Conservation (phyloP, 1,140 invertebrate genomes). For the Drosophila sp. region DNA sequence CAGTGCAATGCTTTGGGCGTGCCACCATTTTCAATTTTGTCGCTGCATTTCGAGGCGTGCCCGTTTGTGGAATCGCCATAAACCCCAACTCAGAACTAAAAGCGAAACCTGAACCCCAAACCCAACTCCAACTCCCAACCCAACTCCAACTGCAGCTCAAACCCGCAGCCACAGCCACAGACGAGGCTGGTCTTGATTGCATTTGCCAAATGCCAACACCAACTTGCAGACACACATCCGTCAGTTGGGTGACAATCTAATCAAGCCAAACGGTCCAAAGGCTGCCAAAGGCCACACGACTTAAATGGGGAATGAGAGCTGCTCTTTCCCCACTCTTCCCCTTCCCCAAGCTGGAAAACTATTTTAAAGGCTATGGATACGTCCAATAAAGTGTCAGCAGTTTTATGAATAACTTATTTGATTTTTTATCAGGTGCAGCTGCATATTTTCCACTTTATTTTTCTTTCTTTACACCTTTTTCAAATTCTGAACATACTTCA, state of each 20-base stretch:
- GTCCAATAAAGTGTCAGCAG: constrained; percentile 21
- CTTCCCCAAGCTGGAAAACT: neutral
- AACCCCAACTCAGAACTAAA: constrained; percentile 24
- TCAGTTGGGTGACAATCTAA: constrained; percentile 50
- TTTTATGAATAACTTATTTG: constrained; percentile 9
- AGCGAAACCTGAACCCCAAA: neutral
- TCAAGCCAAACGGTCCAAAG: constrained; percentile 27
- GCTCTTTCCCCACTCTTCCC: neutral
- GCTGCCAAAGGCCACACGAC: neutral
- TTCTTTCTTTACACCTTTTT: neutral
- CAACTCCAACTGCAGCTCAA: neutral
- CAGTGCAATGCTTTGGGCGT: constrained; percentile 22
- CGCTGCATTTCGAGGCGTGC: constrained; percentile 42
- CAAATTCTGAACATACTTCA: neutral
- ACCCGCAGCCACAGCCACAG: constrained; percentile 10
- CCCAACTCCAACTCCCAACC: neutral
- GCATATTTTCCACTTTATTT: neutral
- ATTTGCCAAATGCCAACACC: constrained; percentile 68
- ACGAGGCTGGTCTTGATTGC: constrained; percentile 73
- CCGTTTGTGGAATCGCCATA: neutral
- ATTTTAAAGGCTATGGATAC: neutral
- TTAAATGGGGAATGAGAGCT: neutral
- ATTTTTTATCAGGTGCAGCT: neutral
- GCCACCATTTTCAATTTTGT: constrained; percentile 69
- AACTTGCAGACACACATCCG: constrained; percentile 38